Evolutionary conservation across 2,797 vertebrate species (phyloP), one percentile per base, ranked within the genome.

Genomic region (Selene dorsalis): DNA sequence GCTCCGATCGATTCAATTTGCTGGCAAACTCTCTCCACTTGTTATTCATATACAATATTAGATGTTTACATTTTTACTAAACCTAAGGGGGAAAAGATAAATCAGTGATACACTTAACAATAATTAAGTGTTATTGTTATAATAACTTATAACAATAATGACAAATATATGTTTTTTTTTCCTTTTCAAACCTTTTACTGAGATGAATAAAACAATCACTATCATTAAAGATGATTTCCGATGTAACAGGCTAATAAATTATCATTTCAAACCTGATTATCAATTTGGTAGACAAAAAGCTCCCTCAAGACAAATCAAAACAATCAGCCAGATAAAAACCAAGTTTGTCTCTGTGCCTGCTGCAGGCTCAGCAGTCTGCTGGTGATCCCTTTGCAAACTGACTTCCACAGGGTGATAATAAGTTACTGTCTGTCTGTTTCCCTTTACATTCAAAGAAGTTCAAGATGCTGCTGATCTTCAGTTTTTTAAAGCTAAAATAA

Each of bases 1-100:
- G 66, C 39, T 48, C 68, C 43, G 30, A 76, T 81, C 69, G 35
- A 85, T 87, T 75, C 24, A 24, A 14, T 62, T 64, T 74, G 35
- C 70, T 61, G 35, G 32, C n/a, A 53, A 50, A 60, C 1, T 57
- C 41, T 57, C 41, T 45, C 53, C 11, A 24, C n/a, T 24, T 39
- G 30, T 14, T 60, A 17, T 57, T 69, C 50, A 53, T 63, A 14
- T 9, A 17, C 28, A 57, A 13, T 30, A 38, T 7, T 58, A 61
- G 10, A 50, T 8, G 32, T 52, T 45, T 58, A 6, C 20, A 18
- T 52, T 35, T 66, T 43, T 11, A 20, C 41, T 56, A 14, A 48
- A 26, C 17, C 32, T 8, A 0, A 50, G 32, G 0, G 35, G 52
- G 43, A 4, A 12, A 48, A 11, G 28, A 22, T 35, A 59, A 50